Evolutionary conservation across 2,888 invertebrate genomes (phyloP).

Genomic region (Ctenicera cuprea): DNA sequence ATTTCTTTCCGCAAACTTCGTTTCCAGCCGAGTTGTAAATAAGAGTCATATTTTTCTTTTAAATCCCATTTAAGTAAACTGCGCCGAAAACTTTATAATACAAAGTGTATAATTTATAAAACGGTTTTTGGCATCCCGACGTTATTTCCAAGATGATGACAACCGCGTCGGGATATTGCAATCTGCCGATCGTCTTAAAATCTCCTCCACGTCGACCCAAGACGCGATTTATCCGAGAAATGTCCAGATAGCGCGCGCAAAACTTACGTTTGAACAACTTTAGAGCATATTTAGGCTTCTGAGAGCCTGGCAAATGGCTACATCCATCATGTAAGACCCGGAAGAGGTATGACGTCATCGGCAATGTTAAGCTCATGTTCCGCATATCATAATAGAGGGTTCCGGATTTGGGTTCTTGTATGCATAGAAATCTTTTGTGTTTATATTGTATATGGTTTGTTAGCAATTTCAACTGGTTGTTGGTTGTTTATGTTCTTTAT

Average conservation of each 20-base stretch:
- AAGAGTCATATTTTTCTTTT: slow-evolving; percentile 3
- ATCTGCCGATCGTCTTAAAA: slow-evolving; percentile 16
- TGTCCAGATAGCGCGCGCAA: slow-evolving; percentile 12
- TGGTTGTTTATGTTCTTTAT: no score
- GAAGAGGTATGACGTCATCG: slow-evolving; percentile 40
- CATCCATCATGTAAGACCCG: slow-evolving; percentile 48
- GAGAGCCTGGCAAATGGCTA: slow-evolving; percentile 47
- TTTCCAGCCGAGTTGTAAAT: slow-evolving; percentile 1
- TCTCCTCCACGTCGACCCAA: slow-evolving; percentile 14
- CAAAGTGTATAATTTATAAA: slow-evolving; percentile 29
- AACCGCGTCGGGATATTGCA: slow-evolving; percentile 32
- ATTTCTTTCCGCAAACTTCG: not conserved
- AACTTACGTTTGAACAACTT: slow-evolving; percentile 36
- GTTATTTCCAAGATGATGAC: slow-evolving; percentile 22
- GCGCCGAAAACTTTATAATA: slow-evolving; percentile 13
- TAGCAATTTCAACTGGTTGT: no score
- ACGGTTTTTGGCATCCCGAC: slow-evolving; percentile 21
- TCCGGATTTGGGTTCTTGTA: slow-evolving; percentile 14
- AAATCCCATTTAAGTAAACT: slow-evolving; percentile 8
- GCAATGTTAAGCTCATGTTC: slow-evolving; percentile 32
- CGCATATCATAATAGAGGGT: slow-evolving; percentile 30
- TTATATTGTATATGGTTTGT: no score
- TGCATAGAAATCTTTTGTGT: no score
- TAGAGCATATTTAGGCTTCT: slow-evolving; percentile 24
- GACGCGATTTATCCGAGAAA: slow-evolving; percentile 1